Percentiles rank a stretch among this genome's conserved stretches.
phyloP scores from a whole-genome alignment of 2,113 vertebrate genomes.

The Dipodomys merriami region DNA sequence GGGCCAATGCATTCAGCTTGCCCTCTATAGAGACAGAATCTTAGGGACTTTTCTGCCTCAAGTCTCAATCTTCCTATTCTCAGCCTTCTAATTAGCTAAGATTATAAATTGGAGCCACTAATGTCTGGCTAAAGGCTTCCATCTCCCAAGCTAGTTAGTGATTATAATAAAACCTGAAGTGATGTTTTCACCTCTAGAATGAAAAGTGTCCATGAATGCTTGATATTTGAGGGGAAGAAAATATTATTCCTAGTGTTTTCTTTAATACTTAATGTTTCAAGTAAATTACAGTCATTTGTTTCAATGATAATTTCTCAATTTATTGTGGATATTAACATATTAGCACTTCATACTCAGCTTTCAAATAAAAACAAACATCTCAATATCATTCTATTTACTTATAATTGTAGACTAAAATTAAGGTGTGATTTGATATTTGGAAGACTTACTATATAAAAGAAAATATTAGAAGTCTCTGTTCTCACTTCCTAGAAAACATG shows the following conservation, averaged over 20 bases:
- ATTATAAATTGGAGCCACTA: too few relatives aligned
- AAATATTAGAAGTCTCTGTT: not conserved
- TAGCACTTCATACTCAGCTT: not conserved
- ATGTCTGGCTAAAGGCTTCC: too few relatives aligned
- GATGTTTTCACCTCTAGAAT: not conserved
- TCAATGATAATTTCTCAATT: conserved; percentile 10
- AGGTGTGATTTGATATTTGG: not conserved
- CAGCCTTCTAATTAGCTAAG: too few relatives aligned
- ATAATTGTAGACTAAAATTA: conserved; percentile 28
- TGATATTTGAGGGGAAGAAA: not conserved
- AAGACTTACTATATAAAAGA: not conserved
- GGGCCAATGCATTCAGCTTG: too few relatives aligned
- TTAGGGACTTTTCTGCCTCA: too few relatives aligned
- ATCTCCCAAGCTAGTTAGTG: not conserved
- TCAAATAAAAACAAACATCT: not conserved
- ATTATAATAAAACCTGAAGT: not conserved
- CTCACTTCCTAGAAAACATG: conserved; percentile 11
- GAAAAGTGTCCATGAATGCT: not conserved
- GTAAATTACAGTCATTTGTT: conserved; percentile 33
- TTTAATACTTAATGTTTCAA: conserved; percentile 31
- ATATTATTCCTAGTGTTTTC: not conserved
- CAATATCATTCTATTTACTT: conserved; percentile 14
- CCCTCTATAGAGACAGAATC: too few relatives aligned
- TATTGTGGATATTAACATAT: not conserved
- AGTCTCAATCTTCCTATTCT: too few relatives aligned